Base-by-base conservation (phyloP, 1,140 invertebrate genomes). In the Conopomorpha cramerella region DNA sequence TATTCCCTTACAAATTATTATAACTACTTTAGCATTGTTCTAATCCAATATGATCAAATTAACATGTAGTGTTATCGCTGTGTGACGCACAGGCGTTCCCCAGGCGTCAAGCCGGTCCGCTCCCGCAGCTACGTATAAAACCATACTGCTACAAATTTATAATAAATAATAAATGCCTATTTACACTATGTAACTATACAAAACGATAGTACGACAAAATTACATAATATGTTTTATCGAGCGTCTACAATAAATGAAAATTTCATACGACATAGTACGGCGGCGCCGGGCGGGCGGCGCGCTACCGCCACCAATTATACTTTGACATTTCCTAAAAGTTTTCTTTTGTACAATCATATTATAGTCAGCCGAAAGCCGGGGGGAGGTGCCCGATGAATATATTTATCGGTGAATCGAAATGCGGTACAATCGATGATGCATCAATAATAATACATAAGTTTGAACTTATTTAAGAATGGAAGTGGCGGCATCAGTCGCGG, bases 141-240 rank as follows among this genome's bases (percentile, higher is more conserved):
- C 63, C 65, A 68, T 65, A 62, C 65, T 60, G 70, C 65, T 66
- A 70, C 68, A 61, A 68, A 68, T 76, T 76, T 72, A 72, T 72
- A 76, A 76, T 76, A 76, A 76, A 76, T n/a, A n/a, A n/a, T 76
- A 76, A 76, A 76, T 76, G 71, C 71, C 71, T 76, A 76, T 76
- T 71, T 72, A 76, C 67, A 72, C 71, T 76, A 74, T 72, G 61
- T 70, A 68, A 65, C 67, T 76, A 76, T 76, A 76, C 67, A 76
- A 72, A 76, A 76, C 65, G 65, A 67, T 70, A 67, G 63, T 66
- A 68, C 63, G 61, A 65, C 60, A 39, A 71, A 68, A 65, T 67
- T 63, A 70, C 61, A 64, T 59, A n/a, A n/a, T n/a, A n/a, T 55
- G 56, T 63, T 55, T 49, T 63, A 63, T 67, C 53, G 57, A 71